Conservation (phyloP, 2,888 invertebrate genomes). For the Clanis bilineata region DNA sequence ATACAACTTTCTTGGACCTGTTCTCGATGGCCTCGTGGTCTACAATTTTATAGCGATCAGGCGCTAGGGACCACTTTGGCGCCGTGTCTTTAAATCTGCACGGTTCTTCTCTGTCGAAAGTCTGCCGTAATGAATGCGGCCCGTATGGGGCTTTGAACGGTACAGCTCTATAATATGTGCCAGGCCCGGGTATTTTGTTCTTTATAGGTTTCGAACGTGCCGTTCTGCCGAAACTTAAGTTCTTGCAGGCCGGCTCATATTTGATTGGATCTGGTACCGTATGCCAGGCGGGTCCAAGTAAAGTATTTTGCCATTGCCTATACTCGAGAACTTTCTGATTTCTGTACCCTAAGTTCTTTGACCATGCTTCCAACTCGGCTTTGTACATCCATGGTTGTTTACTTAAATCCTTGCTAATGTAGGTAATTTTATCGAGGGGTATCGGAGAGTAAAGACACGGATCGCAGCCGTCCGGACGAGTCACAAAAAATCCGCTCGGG, state of each 20-base stretch:
- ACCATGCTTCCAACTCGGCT: constrained; percentile 67
- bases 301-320: constrained; percentile 47
- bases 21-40: constrained; percentile 62
- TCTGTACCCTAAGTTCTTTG: constrained; percentile 65
- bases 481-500: constrained; percentile 50
- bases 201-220: constrained; percentile 39
- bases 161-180: constrained; percentile 55
- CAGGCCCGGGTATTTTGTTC: constrained; percentile 54
- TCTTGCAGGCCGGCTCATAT: constrained; percentile 54
- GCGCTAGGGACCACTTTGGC: constrained; percentile 61
- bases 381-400: constrained; percentile 69
- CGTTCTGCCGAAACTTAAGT: constrained; percentile 63
- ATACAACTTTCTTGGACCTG: constrained; percentile 62
- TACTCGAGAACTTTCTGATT: constrained; percentile 56
- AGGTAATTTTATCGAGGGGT: constrained; percentile 44
- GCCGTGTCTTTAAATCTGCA: constrained; percentile 60
- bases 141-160: constrained; percentile 61
- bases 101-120: constrained; percentile 61
- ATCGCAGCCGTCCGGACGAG: constrained; percentile 51
- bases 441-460: constrained; percentile 61
- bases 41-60: constrained; percentile 61
- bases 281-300: constrained; percentile 67
- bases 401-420: constrained; percentile 42
- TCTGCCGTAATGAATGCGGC: constrained; percentile 55
- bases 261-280: constrained; percentile 34